Percentiles rank a stretch among this genome's conserved stretches.
Conservation (phyloP, 2,113 vertebrate genomes). For the Phalacrocorax pelagicus region DNA sequence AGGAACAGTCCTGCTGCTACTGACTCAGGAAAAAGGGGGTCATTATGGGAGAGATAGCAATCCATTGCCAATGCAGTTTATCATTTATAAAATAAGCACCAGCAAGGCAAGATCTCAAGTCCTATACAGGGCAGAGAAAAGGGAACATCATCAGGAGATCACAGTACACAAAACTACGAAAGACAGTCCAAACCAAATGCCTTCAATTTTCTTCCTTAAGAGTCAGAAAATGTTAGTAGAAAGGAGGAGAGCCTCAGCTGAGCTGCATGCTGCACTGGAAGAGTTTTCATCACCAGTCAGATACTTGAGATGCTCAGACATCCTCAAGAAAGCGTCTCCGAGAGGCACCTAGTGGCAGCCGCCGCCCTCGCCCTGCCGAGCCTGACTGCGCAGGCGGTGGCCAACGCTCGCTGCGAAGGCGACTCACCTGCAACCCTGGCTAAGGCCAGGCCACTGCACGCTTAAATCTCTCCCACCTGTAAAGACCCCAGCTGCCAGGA, state of each 20-base stretch:
- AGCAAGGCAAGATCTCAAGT: not conserved
- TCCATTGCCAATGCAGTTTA: not conserved
- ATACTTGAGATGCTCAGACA: fast-evolving
- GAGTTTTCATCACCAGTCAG: not conserved
- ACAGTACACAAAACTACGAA: not conserved
- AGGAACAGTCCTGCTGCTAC: not conserved
- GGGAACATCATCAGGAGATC: not conserved
- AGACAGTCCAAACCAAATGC: not conserved
- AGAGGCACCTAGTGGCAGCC: not conserved
- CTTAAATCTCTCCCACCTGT: not conserved
- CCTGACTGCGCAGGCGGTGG: fast-evolving
- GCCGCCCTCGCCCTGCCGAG: not conserved
- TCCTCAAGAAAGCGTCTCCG: fast-evolving
- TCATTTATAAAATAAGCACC: not conserved
- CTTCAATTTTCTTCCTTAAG: not conserved
- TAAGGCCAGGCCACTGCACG: not conserved
- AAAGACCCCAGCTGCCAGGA: not conserved
- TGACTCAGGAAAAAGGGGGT: not conserved
- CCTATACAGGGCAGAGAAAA: not conserved
- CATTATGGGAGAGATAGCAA: not conserved
- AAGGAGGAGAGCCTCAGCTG: not conserved
- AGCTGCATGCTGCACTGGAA: not conserved
- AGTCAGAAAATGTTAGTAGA: not conserved
- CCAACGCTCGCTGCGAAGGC: fast-evolving
- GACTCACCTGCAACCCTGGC: fast-evolving